phyloP scores from a whole-genome alignment of 2,113 vertebrate genomes.

The Microtus richardsoni region DNA sequence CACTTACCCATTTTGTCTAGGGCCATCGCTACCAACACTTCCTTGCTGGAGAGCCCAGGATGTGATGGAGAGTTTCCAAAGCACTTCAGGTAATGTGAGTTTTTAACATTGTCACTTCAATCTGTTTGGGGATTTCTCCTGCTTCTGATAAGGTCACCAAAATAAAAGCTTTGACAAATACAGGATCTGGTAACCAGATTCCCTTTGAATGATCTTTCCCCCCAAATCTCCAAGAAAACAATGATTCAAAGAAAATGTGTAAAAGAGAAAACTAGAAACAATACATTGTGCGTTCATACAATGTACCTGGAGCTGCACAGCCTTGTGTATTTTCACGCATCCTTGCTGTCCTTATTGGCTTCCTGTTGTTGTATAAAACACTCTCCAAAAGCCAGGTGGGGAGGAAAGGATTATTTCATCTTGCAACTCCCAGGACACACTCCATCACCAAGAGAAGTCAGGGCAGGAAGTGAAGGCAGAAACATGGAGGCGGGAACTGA shows the following conservation, averaged over 20 bases:
- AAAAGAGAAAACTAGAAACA: background rate
- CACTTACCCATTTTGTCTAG: constrained; percentile 22
- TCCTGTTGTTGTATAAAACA: background rate
- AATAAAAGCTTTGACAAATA: constrained; percentile 21
- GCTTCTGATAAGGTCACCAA: constrained; percentile 17
- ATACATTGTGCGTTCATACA: background rate
- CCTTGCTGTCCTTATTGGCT: background rate
- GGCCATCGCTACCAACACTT: background rate
- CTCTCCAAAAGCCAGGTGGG: background rate
- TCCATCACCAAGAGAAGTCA: background rate
- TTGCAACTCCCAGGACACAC: background rate
- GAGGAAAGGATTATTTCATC: background rate
- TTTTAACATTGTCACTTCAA: constrained; percentile 5
- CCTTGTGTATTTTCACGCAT: background rate
- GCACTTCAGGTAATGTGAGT: background rate
- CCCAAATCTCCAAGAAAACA: background rate
- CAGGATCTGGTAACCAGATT: background rate
- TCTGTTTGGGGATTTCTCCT: background rate
- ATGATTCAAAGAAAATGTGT: constrained; percentile 3
- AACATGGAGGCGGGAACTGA: background rate
- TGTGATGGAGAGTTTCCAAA: constrained; percentile 24
- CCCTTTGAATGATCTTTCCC: background rate
- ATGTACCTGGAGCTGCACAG: background rate
- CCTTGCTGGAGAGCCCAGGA: background rate
- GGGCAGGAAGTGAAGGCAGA: background rate